Evolutionary conservation across 2,797 vertebrate species (phyloP).

Genomic region (Nothura maculosa): DNA sequence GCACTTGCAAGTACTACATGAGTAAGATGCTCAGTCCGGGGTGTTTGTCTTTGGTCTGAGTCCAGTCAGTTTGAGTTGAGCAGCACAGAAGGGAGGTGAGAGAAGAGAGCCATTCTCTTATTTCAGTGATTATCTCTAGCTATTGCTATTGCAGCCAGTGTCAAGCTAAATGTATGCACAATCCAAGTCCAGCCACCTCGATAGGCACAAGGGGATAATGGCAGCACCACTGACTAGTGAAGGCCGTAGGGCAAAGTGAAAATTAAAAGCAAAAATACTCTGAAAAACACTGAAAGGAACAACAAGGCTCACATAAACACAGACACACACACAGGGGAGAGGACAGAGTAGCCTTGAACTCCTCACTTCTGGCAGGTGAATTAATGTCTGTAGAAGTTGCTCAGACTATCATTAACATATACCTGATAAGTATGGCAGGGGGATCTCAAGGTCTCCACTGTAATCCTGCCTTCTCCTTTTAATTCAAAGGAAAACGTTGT

Average conservation of each 20-base stretch:
- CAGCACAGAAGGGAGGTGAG: neutral
- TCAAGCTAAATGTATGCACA: neutral
- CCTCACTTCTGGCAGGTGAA: conserved; percentile 27
- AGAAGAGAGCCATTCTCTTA: neutral
- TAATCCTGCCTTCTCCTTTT: conserved; percentile 42
- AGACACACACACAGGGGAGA: neutral
- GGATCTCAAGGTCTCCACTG: conserved; percentile 47
- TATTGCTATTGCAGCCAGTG: neutral
- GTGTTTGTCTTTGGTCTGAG: neutral
- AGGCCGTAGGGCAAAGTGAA: neutral
- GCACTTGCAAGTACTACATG: neutral
- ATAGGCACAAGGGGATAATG: neutral
- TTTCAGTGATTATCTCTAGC: fast-evolving
- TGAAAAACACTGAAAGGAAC: neutral
- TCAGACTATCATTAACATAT: conserved; percentile 39
- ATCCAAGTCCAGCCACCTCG: neutral
- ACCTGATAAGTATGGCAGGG: conserved; percentile 40
- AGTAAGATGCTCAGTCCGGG: neutral
- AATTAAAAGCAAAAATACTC: conserved; percentile 3
- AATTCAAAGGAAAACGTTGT: conserved; percentile 48
- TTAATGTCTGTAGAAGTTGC: conserved; percentile 39
- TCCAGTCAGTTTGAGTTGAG: neutral
- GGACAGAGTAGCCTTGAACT: conserved; percentile 22
- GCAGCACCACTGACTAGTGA: neutral
- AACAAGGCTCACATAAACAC: neutral